Conservation (phyloP, 2,888 invertebrate genomes). For the Lepidochrysops patricia region DNA sequence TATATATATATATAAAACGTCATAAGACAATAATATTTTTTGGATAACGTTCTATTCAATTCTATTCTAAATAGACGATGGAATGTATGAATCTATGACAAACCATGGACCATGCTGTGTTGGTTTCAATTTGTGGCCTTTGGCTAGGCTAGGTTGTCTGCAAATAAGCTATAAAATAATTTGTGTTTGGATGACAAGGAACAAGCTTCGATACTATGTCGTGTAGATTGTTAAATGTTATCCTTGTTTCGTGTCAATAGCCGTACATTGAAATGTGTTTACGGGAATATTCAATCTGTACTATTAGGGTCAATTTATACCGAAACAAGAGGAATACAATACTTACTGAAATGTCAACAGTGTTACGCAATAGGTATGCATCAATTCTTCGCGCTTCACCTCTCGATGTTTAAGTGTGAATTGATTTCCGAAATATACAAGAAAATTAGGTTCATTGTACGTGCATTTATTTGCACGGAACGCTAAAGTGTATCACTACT, state of each 20-base stretch:
- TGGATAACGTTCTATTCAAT: neutral
- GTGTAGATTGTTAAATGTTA: slow-evolving; percentile 8
- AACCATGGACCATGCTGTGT: neutral
- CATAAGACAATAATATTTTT: too few relatives aligned
- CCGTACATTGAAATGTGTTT: neutral
- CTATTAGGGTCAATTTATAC: too few relatives aligned
- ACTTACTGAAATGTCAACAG: too few relatives aligned
- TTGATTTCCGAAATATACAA: too few relatives aligned
- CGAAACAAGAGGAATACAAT: too few relatives aligned
- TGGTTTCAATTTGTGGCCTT: slow-evolving; percentile 11
- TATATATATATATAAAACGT: too few relatives aligned
- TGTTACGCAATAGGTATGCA: too few relatives aligned
- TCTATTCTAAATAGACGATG: neutral
- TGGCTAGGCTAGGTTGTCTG: slow-evolving; percentile 4
- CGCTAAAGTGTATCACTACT: too few relatives aligned
- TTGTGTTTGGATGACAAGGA: slow-evolving; percentile 9
- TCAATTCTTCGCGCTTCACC: too few relatives aligned
- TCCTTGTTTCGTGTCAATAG: neutral
- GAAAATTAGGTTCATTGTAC: too few relatives aligned
- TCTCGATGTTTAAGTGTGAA: too few relatives aligned
- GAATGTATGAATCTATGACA: neutral
- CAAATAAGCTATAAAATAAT: slow-evolving; percentile 11
- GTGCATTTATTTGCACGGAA: too few relatives aligned
- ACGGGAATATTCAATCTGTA: neutral
- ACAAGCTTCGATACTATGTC: neutral